Percentiles rank a stretch among this genome's conserved stretches.
phyloP scores from a whole-genome alignment of 2,113 vertebrate genomes.

The Pomatorhinus ruficollis region DNA sequence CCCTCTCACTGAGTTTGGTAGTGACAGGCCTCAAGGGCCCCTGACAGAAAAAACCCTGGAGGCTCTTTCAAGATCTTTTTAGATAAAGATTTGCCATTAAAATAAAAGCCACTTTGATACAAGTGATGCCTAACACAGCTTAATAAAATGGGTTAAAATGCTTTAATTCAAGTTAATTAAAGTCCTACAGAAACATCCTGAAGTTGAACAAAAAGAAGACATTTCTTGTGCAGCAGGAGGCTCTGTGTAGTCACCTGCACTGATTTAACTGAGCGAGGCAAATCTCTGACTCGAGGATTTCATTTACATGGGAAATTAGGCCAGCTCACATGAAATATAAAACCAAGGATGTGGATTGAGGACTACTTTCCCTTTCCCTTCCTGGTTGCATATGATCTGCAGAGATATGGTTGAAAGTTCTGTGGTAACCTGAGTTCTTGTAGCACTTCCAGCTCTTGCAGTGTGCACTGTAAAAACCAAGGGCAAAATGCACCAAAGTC shows the following conservation, averaged over 20 bases:
- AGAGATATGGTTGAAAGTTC: background rate
- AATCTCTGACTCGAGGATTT: background rate
- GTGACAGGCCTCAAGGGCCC: background rate
- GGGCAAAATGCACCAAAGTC: background rate
- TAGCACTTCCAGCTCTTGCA: background rate
- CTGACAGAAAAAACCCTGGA: background rate
- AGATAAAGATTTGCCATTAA: background rate
- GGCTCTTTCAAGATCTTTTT: background rate
- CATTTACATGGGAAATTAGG: background rate
- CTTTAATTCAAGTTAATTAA: background rate
- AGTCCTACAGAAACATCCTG: background rate
- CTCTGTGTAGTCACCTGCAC: fast-evolving
- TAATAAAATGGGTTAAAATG: background rate
- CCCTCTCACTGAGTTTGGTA: background rate
- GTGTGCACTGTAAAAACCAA: background rate
- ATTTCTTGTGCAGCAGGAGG: background rate
- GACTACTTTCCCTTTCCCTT: background rate
- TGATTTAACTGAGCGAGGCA: background rate
- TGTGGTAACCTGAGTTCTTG: background rate
- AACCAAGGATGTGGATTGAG: background rate
- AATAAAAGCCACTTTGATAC: background rate
- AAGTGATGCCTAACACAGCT: background rate
- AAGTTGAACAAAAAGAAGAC: background rate
- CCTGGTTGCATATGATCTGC: background rate
- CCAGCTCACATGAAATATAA: background rate